phyloP scores from a whole-genome alignment of 2,888 invertebrate species.

The Cosmia pyralina region DNA sequence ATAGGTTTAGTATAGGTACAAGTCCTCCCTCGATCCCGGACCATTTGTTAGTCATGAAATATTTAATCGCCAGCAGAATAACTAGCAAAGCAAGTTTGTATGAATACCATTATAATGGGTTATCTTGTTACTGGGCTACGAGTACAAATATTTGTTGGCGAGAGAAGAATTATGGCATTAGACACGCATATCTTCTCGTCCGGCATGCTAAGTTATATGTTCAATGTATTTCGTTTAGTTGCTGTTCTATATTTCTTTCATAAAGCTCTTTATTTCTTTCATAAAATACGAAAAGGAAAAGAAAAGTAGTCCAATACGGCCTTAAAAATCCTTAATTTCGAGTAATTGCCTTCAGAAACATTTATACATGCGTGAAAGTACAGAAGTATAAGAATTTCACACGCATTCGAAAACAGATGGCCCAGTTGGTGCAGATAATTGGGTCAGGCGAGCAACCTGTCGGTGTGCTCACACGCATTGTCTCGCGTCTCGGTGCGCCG shows the following conservation, averaged over 20 bases:
- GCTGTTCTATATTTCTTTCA: constrained; percentile 5
- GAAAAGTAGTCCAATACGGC: constrained; percentile 33
- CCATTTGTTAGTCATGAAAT: constrained; percentile 52
- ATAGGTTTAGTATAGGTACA: constrained; percentile 48
- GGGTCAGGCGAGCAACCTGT: constrained; percentile 89
- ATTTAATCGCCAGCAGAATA: constrained; percentile 43
- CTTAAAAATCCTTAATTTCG: constrained; percentile 47
- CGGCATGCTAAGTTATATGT: constrained; percentile 16
- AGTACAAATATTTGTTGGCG: constrained; percentile 54
- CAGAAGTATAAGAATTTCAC: constrained; percentile 79
- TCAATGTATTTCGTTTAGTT: constrained; percentile 11
- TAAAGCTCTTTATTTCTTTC: background rate
- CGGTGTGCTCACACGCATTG: constrained; percentile 86
- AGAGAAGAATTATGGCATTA: constrained; percentile 49
- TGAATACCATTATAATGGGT: constrained; percentile 57
- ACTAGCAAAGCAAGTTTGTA: constrained; percentile 57
- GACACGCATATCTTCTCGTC: constrained; percentile 37
- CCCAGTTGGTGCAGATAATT: constrained; percentile 86
- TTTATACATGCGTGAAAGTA: constrained; percentile 78
- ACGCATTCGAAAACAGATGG: constrained; percentile 84
- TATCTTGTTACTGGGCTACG: constrained; percentile 61
- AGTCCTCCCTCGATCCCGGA: constrained; percentile 34
- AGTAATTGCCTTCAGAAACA: constrained; percentile 48
- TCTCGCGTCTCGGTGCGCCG: constrained; percentile 78
- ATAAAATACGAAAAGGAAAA: constrained; percentile 23